These are phyloP conservation scores for Adoxophyes honmai DNA, from an alignment of 1,140 invertebrate genomes.

Conservation along the genomic window DNA sequence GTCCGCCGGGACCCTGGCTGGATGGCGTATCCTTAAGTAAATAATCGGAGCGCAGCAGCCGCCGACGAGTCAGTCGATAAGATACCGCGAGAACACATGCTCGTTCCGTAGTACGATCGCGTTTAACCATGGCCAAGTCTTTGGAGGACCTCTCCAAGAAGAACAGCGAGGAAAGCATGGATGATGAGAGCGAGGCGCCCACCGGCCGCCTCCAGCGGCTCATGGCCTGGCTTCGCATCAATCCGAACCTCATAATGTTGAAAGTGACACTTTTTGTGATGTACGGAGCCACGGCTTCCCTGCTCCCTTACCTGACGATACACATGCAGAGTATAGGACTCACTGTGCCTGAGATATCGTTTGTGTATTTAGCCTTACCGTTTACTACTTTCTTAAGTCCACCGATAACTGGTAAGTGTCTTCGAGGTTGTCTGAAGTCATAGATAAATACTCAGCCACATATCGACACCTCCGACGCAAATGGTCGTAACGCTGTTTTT, in stretches of 20 bases:
- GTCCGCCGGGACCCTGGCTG: conserved; percentile 53
- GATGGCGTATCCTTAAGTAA: conserved; percentile 53
- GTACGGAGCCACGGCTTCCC: conserved; percentile 88
- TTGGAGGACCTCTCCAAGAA: conserved; percentile 57
- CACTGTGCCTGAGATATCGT: conserved; percentile 88
- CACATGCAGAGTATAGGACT: conserved; percentile 93
- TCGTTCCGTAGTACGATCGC: conserved; percentile 39
- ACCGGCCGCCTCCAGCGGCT: conserved; percentile 42
- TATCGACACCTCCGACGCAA: too few relatives aligned
- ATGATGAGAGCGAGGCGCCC: conserved; percentile 52
- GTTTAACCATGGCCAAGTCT: conserved; percentile 56
- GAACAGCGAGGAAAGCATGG: conserved; percentile 57
- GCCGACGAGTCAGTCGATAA: conserved; percentile 67
- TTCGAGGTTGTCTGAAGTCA: too few relatives aligned
- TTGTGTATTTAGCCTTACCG: conserved; percentile 89
- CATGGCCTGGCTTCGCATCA: conserved; percentile 76
- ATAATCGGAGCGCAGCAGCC: conserved; percentile 50
- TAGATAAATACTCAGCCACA: too few relatives aligned
- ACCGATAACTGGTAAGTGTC: conserved; percentile 83
- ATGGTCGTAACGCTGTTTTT: too few relatives aligned
- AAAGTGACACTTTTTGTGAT: conserved; percentile 89
- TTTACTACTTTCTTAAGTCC: conserved; percentile 89
- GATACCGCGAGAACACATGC: conserved; percentile 56
- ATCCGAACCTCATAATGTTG: conserved; percentile 85
- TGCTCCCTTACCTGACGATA: conserved; percentile 89